Conservation (phyloP, 2,888 invertebrate genomes). For the Osedax frankpressi region DNA sequence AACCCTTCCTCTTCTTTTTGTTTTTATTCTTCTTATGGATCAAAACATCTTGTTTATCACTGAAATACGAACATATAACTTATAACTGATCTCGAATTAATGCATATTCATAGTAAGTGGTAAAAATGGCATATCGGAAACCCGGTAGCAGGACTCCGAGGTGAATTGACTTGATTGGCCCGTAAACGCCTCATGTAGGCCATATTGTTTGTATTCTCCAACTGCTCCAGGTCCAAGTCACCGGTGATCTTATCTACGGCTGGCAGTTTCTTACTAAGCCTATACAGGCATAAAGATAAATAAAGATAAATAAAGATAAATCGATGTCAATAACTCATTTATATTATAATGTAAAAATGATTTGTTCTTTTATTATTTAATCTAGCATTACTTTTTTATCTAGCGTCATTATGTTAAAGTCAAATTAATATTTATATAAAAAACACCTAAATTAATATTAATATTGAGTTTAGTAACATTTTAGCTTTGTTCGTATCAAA, state of each 20-base stretch:
- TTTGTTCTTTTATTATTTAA: too few relatives aligned
- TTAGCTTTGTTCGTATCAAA: slow-evolving; percentile 65
- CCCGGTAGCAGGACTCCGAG: neutral
- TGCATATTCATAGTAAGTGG: neutral
- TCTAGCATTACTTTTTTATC: too few relatives aligned
- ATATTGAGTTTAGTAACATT: too few relatives aligned
- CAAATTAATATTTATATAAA: too few relatives aligned
- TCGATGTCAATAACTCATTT: too few relatives aligned
- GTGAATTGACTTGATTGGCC: neutral
- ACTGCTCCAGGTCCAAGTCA: neutral
- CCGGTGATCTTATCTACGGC: neutral
- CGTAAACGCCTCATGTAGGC: neutral
- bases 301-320: too few relatives aligned
- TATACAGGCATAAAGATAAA: too few relatives aligned
- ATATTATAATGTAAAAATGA: too few relatives aligned
- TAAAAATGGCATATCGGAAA: neutral
- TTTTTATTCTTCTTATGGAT: neutral
- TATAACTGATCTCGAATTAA: too few relatives aligned
- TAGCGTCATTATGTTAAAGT: too few relatives aligned
- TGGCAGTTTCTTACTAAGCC: neutral
- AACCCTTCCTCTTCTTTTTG: neutral
- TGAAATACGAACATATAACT: too few relatives aligned
- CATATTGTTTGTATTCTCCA: neutral
- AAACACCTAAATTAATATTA: too few relatives aligned
- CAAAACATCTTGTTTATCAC: neutral